Base-by-base conservation (phyloP, 1,140 invertebrate genomes). In the Tetramorium simillimum region DNA sequence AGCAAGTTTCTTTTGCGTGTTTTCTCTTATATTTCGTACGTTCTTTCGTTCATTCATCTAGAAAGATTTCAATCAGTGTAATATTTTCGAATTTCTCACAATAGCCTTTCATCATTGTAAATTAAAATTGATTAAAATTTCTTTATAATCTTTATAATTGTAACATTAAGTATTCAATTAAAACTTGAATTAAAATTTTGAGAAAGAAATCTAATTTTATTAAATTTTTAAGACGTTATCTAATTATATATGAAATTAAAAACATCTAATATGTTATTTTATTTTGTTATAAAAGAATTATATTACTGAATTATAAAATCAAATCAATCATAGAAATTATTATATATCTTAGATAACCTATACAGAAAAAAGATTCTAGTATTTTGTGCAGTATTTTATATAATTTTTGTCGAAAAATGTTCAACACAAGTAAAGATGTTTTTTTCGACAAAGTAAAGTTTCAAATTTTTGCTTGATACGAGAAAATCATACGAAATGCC, bases 401-500 rank as follows among this genome's bases (percentile, higher is more conserved):
- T 33, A 72, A 51, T 12, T 56, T 56, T 73, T n/a, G 0, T 53
- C 5, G 21, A 37, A 70, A 21, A 9, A 73, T 72, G 2, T 43
- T 62, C 9, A 14, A 43, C 18, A 16, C 10, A 60, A 43, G 33
- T 33, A 9, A 24, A 60, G 18, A 14, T 5, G 16, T 51, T 21
- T 69, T 69, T 33, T 67, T 80, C 7, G 4, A 53, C 49, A 40
- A 69, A 53, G 21, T 21, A 33, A 12, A 12, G 14, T 78, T 51
- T 51, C 16, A 43, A 43, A 40, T 63, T 63, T 46, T 46, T 43
- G 10, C 51, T 28, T 51, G 28, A 24, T 24, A 16, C 3, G n/a
- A 80, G 16, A 43, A 69, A 65, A 65, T 67, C 43, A 4, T 40
- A 80, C 76, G 7, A 18, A 80, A 80, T 33, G 16, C 46, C 56